Percentiles rank a stretch among this genome's conserved stretches.
Conservation (phyloP, 2,888 invertebrate species). For the Drosophila demipolita region DNA sequence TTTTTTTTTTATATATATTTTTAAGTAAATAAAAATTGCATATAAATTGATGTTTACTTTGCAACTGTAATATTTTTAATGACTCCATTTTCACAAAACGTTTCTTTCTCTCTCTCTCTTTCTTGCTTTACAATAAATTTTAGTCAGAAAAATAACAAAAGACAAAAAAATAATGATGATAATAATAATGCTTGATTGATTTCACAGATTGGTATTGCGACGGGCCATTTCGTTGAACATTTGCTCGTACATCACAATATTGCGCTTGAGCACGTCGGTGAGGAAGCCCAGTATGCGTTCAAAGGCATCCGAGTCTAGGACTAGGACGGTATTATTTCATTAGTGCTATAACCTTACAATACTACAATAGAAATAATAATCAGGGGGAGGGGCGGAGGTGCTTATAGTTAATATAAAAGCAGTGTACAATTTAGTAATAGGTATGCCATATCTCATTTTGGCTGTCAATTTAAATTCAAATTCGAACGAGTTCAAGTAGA, state of each 20-base stretch:
- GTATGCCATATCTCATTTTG: not conserved
- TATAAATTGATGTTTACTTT: constrained; percentile 34
- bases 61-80: constrained; percentile 33
- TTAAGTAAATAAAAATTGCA: constrained; percentile 26
- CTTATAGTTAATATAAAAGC: not conserved
- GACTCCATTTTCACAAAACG: not conserved
- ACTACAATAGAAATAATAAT: not conserved
- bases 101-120: not conserved
- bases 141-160: constrained; percentile 13
- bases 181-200: not conserved
- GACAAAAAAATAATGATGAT: constrained; percentile 5
- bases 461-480: not conserved
- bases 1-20: not conserved
- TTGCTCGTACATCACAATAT: constrained; percentile 95
- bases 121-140: constrained; percentile 41
- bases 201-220: constrained; percentile 67
- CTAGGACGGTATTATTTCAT: constrained; percentile 85
- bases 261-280: constrained; percentile 98
- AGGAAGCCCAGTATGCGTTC: constrained; percentile 98
- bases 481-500: not conserved
- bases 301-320: constrained; percentile 98
- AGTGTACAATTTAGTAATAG: not conserved
- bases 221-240: constrained; percentile 78
- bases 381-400: not conserved
- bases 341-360: constrained; percentile 21